Base-by-base conservation (phyloP, 2,797 vertebrate genomes). In the Protosalanx chinensis region DNA sequence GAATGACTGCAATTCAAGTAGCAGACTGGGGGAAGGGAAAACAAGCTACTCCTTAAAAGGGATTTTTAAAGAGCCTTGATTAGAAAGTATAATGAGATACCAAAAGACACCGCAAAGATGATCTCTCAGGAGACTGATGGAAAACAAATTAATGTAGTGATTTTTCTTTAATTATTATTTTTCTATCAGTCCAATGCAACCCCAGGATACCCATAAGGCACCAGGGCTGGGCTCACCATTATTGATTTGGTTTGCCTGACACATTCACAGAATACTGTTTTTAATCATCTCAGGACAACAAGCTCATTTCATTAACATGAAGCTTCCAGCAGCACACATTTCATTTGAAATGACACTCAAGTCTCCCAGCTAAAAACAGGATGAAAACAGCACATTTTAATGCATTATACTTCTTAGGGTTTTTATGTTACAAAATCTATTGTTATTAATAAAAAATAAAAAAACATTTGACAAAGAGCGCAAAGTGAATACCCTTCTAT, bases 51-150 rank as follows among this genome's bases (percentile, higher is more conserved):
- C 90, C 91, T 93, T 95, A 93, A 93, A 91, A 93, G 86, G 85
- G 84, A 90, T 91, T 92, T 91, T 90, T 94, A 90, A 90, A 90
- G 88, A 94, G 92, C 93, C 84, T 94, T 95, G 93, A 94, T 97
- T 97, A 95, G 90, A 91, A 91, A 94, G 93, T 94, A 94, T 95
- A 95, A 97, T 95, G 91, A 94, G 91, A 93, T 93, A 92, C 92
- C 92, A 87, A 91, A 93, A 94, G 82, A 94, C 94, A 92, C 90
- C 92, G 92, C 87, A 89, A 92, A 91, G 90, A 94, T 92, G 87
- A 92, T 93, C 92, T 91, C 93, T 94, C 91, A 10, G 73, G 93
- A 94, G 92, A 91, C 85, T 90, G 88, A 90, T 88, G 87, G 89
- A 93, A 95, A 96, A 94, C 91, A 95, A 93, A 93, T 94, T 91